phyloP scores from a whole-genome alignment of 2,113 vertebrate genomes.

The Cyprinus carpio region DNA sequence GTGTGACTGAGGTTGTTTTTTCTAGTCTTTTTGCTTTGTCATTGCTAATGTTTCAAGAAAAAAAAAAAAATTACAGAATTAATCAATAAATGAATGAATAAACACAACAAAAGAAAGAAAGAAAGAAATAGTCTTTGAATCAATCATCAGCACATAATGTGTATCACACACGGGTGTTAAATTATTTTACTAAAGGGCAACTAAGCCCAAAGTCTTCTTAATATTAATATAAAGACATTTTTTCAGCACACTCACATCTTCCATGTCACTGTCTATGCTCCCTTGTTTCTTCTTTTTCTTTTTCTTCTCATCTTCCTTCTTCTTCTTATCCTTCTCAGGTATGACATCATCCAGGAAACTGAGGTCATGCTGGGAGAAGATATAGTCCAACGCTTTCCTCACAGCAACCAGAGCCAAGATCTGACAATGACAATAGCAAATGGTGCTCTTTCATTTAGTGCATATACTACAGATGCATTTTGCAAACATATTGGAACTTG shows the following conservation, averaged over 20 bases:
- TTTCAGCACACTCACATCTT: slow-evolving; percentile 83
- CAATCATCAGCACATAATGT: neutral
- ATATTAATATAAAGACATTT: neutral
- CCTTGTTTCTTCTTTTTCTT: slow-evolving; percentile 88
- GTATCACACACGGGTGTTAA: neutral
- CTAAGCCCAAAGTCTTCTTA: neutral
- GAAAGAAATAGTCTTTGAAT: neutral
- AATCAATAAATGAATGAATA: neutral
- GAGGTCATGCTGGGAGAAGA: slow-evolving; percentile 96
- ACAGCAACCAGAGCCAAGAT: slow-evolving; percentile 96
- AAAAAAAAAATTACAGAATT: neutral
- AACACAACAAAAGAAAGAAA: neutral
- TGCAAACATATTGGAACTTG: neutral
- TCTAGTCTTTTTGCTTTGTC: neutral
- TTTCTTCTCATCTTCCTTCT: slow-evolving; percentile 97
- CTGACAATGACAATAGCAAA: slow-evolving; percentile 66
- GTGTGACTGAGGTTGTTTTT: neutral
- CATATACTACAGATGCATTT: neutral
- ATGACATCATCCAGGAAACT: slow-evolving; percentile 97
- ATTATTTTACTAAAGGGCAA: neutral
- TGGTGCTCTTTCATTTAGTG: neutral
- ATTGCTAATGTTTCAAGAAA: neutral
- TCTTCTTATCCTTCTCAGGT: slow-evolving; percentile 99
- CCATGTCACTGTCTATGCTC: slow-evolving; percentile 90
- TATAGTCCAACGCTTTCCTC: slow-evolving; percentile 94